Evolutionary conservation across 2,113 vertebrate species (phyloP).

Genomic region (Amblyornis subalaris): DNA sequence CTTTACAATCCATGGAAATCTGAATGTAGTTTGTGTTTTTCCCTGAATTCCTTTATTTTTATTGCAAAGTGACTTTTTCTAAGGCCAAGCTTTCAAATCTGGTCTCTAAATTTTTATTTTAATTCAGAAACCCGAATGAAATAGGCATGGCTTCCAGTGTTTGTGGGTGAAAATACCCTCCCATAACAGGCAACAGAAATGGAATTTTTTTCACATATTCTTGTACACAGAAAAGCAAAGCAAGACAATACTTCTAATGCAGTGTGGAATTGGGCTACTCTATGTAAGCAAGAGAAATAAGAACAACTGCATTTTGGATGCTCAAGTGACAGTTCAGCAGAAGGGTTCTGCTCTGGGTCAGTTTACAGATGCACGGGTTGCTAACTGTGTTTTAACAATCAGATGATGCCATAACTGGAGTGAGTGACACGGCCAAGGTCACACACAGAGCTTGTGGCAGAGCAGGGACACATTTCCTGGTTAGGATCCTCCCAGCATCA

Average conservation of each 20-base stretch:
- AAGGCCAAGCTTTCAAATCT: not conserved
- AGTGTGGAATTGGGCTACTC: not conserved
- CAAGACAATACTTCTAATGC: not conserved
- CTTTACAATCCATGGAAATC: not conserved
- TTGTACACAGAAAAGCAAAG: not conserved
- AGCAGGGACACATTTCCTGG: not conserved
- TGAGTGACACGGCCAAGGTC: not conserved
- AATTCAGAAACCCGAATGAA: not conserved
- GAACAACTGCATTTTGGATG: not conserved
- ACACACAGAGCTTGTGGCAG: not conserved
- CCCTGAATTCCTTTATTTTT: not conserved
- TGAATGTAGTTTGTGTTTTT: not conserved
- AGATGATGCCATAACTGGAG: not conserved
- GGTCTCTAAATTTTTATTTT: not conserved
- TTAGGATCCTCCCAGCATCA: not conserved
- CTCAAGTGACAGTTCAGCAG: not conserved
- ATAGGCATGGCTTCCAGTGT: not conserved
- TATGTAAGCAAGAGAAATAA: not conserved
- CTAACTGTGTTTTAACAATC: not conserved
- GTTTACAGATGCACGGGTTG: not conserved
- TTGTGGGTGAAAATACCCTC: not conserved
- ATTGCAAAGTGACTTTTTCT: not conserved
- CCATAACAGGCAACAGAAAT: not conserved
- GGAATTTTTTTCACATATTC: not conserved
- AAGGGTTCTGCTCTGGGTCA: not conserved